These are phyloP conservation scores for Plectrocnemia conspersa DNA, from an alignment of 1,140 invertebrate genomes.

Conservation along the genomic window DNA sequence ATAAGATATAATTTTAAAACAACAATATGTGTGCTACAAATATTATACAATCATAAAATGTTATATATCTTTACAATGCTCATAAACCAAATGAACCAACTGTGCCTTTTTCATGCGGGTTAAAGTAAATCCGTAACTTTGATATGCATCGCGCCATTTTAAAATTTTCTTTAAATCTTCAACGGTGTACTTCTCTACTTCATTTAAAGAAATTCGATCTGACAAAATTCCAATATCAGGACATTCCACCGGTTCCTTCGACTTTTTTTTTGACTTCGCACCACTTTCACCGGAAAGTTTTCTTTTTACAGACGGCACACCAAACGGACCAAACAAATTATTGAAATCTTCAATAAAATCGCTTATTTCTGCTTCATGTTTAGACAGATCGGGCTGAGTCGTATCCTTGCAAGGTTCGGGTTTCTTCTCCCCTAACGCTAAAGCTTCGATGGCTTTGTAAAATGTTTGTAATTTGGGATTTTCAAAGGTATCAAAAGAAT, in stretches of 20 bases:
- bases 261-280: constrained; percentile 1
- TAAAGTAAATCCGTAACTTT: constrained; percentile 12
- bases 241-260: neutral
- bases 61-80: no score
- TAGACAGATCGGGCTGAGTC: constrained; percentile 16
- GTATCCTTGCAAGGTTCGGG: constrained; percentile 5
- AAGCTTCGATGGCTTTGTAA: constrained; percentile 26
- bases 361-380: constrained; percentile 11
- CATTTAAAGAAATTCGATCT: constrained; percentile 1
- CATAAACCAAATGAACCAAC: constrained; percentile 15
- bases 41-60: no score
- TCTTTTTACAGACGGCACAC: constrained; percentile 16
- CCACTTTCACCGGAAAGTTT: neutral
- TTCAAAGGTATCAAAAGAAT: constrained; percentile 10
- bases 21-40: no score
- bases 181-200: constrained; percentile 19
- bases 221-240: constrained; percentile 6
- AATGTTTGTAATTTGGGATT: constrained; percentile 24
- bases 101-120: constrained; percentile 23
- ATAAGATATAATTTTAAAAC: no score
- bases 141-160: constrained; percentile 9
- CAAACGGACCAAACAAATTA: constrained; percentile 17
- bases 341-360: no score
- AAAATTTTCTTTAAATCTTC: constrained; percentile 19
- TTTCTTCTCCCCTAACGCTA: constrained; percentile 14